These are phyloP conservation scores for Lepus oiostolus DNA, from an alignment of 2,797 vertebrate species.

Conservation along the genomic window DNA sequence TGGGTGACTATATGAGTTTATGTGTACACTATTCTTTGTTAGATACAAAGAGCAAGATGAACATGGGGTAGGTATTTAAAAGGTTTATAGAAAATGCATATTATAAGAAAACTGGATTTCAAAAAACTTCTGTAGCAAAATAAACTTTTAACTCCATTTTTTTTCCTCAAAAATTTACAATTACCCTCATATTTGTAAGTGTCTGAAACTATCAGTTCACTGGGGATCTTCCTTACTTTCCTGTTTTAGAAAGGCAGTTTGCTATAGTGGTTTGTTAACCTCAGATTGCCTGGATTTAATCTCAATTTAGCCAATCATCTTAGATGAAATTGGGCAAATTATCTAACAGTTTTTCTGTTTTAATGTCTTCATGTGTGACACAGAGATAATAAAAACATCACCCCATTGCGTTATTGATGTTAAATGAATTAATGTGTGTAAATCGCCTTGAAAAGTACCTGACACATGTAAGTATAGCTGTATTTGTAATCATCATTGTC, in stretches of 20 bases:
- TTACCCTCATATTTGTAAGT: background rate
- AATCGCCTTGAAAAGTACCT: background rate
- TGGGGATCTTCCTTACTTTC: background rate
- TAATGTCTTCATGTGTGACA: background rate
- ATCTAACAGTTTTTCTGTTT: background rate
- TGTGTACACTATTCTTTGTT: background rate
- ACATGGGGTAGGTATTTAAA: background rate
- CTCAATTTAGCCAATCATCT: background rate
- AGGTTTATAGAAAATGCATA: no score
- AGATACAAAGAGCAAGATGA: background rate
- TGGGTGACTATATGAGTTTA: no score
- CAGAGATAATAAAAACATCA: slow-evolving; percentile 12
- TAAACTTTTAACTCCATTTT: no score
- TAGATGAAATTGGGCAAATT: background rate
- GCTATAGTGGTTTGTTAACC: background rate
- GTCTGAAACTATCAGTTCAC: background rate
- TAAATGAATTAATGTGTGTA: background rate
- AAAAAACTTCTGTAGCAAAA: no score
- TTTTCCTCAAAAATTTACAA: no score
- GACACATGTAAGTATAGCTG: background rate
- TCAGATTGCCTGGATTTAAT: background rate
- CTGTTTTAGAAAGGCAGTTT: background rate
- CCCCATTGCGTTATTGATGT: background rate
- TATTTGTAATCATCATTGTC: background rate
- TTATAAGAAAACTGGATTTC: no score